Conservation (phyloP, 2,888 invertebrate genomes). For the Nebria salina region DNA sequence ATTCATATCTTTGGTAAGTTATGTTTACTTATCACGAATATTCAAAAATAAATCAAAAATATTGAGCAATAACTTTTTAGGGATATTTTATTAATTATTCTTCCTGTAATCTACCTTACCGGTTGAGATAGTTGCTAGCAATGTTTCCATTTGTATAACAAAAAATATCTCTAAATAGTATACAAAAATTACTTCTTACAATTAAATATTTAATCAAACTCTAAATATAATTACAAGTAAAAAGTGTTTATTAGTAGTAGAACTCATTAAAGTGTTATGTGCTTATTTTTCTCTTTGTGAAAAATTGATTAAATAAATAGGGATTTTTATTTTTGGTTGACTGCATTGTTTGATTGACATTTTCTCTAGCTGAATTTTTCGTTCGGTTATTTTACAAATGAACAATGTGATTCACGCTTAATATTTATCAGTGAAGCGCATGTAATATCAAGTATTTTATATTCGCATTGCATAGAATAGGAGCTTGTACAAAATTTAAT, state of each 20-base stretch:
- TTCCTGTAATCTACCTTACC: too few species aligned
- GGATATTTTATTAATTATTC: not conserved
- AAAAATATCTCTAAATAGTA: not conserved
- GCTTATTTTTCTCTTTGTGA: not conserved
- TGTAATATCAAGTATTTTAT: not conserved
- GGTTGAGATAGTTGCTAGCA: not conserved
- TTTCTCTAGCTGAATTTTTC: not conserved
- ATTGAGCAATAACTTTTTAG: not conserved
- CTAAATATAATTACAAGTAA: not conserved
- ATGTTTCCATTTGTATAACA: conserved; percentile 6
- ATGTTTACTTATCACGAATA: not conserved
- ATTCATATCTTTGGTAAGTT: conserved; percentile 75
- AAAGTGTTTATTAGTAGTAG: not conserved
- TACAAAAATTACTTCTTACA: not conserved
- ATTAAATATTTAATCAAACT: not conserved
- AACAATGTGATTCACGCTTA: not conserved
- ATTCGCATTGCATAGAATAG: not conserved
- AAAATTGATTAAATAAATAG: not conserved
- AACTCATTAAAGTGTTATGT: not conserved
- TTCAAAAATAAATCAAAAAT: not conserved
- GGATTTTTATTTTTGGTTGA: not conserved
- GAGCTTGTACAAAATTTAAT: not conserved
- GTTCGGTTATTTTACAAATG: not conserved
- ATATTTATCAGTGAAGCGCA: not conserved
- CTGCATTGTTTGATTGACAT: conserved; percentile 8